Evolutionary conservation across 2,797 vertebrate species (phyloP).

Genomic region (Tadarida brasiliensis): DNA sequence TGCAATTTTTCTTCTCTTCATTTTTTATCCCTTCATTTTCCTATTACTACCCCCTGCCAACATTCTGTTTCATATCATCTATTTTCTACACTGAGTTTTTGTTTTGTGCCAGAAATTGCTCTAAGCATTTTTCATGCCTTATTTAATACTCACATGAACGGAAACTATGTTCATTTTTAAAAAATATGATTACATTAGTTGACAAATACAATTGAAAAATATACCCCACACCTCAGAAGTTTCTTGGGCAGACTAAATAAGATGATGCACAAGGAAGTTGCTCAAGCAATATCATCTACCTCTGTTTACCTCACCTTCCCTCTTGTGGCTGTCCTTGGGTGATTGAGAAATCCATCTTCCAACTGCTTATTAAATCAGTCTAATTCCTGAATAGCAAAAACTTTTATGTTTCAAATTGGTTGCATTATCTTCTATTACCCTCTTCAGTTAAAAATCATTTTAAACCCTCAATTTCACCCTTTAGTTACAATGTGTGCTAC

Average conservation of each 20-base stretch:
- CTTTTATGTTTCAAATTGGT: background rate
- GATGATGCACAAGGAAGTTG: background rate
- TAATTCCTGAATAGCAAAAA: background rate
- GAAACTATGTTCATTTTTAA: background rate
- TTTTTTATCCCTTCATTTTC: background rate
- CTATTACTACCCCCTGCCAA: background rate
- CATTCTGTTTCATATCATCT: background rate
- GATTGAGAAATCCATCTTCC: background rate
- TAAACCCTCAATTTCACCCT: background rate
- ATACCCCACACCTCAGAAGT: background rate
- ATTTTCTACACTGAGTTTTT: background rate
- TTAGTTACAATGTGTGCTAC: background rate
- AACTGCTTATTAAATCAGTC: background rate
- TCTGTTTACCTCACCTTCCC: background rate
- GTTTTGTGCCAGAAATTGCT: background rate
- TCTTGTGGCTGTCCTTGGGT: background rate
- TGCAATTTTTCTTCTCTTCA: background rate
- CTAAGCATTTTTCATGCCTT: background rate
- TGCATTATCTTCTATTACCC: slow-evolving; percentile 26
- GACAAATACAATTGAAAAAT: background rate
- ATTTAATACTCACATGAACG: background rate
- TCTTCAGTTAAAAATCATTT: slow-evolving; percentile 38
- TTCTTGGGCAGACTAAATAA: slow-evolving; percentile 34
- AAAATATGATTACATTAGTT: background rate
- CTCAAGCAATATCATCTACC: background rate